Base-by-base conservation (phyloP, 2,797 vertebrate genomes). In the Paedocypris micromegethes region DNA sequence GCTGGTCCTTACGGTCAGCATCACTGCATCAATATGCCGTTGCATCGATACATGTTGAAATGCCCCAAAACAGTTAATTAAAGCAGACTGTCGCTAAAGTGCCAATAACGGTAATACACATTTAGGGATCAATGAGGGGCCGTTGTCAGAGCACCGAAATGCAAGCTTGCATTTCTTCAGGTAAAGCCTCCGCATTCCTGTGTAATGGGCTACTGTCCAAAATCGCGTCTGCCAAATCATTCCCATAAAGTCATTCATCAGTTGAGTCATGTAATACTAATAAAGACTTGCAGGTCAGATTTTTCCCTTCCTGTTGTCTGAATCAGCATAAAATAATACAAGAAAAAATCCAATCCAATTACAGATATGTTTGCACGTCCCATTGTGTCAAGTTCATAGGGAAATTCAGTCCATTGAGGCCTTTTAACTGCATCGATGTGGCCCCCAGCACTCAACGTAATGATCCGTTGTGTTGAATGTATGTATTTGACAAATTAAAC, bases 1-100 rank as follows among this genome's bases (percentile, higher is more conserved):
- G 38, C 47, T 40, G 42, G 66, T 70, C 73, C 65, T 64, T 72
- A 65, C 41, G 44, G 42, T 40, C 57, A 60, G 70, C 60, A 51
- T 63, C 43, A 50, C 65, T 64, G 65, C 64, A 75, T 78, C 73
- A 62, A 75, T 75, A 75, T 43, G 7, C 68, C 9, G 37, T 60
- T 48, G 59, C 68, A 59, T 76, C 50, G 23, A 62, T 63, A 48
- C 64, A 59, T 2, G 39, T 50, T 70, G 53, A 75, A 72, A 77
- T 72, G 58, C 66, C 62, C 62, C 61, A 77, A 74, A 77, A 74
- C 65, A 66, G 72, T 75, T 74, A 72, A 75, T 77, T 77, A 77
- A 69, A 69, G 50, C 66, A 59, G 52, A 62, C 69, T 72, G 72
- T 62, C 72, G 72, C 66, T 59, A 63, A 75, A 63, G 52, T 72